Evolutionary conservation across 2,888 invertebrate genomes (phyloP), one percentile per base, ranked within the genome.

Genomic region (Bombylius major): DNA sequence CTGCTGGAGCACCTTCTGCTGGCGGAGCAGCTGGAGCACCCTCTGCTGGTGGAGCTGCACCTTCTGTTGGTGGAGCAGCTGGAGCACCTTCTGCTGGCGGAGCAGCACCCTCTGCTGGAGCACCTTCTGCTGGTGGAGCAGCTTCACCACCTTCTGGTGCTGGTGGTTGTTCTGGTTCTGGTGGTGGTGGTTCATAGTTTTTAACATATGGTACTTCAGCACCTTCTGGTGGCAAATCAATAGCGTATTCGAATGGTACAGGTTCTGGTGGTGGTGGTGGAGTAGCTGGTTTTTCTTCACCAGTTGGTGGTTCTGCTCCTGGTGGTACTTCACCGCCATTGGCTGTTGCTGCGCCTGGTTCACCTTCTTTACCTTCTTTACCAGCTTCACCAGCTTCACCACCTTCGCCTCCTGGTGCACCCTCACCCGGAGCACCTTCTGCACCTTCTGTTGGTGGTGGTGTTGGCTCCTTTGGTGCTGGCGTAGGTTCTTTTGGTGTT

Each of bases 191-290:
- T 58, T 71, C 74, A 61, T 70, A 73, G 63, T 75, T 75, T 65
- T 70, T 73, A 46, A 75, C 75, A 60, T 65, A 75, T 51, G 75
- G 75, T 53, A 75, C 75, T 62, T 75, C 74, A 63, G 75, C 75
- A 60, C 72, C 75, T 65, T 75, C 75, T 53, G 75, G 75, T n/a
- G 66, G 63, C 62, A 75, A 66, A 61, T 75, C 73, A 62, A 72
- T 69, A 13, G 67, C 63, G 63, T 73, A 74, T 55, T 75, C 75
- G 60, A 75, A 75, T 69, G 75, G 75, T 63, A 72, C 70, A 59
- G 73, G 73, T 61, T 71, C 71, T 62, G 72, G 72, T 12, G 70
- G 71, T 59, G 70, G 69, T 56, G 67, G 68, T 31, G 69, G 68
- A 32, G 56, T 49, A 11, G 55, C 55, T 45, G 64, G 68, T 58